Percentiles rank a stretch among this genome's conserved stretches.
phyloP scores from a whole-genome alignment of 1,140 invertebrate genomes.

The Heterodera carotae region DNA sequence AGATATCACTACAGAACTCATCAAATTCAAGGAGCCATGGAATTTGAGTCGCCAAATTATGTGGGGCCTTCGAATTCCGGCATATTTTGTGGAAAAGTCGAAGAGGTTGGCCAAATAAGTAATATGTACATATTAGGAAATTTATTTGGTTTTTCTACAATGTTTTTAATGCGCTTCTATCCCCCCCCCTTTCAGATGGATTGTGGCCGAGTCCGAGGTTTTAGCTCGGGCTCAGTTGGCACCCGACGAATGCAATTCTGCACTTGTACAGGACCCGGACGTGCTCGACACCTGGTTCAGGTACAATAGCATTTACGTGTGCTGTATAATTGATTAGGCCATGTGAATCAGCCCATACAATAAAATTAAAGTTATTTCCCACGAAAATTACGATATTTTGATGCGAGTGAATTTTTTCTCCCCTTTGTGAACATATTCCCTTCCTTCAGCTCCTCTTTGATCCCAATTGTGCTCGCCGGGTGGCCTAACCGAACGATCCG shows the following conservation, averaged over 20 bases:
- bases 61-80: conserved; percentile 99
- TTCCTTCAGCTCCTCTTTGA: conserved; percentile 81
- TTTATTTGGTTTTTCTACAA: not conserved
- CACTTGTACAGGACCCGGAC: conserved; percentile 76
- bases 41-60: conserved; percentile 79
- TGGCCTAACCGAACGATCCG: conserved; percentile 78
- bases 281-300: conserved; percentile 97
- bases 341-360: no score
- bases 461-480: conserved; percentile 96
- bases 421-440: not conserved
- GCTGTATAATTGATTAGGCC: no score
- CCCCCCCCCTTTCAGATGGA: conserved; percentile 32
- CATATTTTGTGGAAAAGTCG: conserved; percentile 72
- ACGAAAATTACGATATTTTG: no score
- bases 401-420: not conserved
- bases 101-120: conserved; percentile 17
- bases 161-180: not conserved
- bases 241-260: not conserved
- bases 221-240: conserved; percentile 36
- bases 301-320: not conserved
- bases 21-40: conserved; percentile 78
- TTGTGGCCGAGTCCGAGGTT: conserved; percentile 36
- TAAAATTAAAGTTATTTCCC: no score
- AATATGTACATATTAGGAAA: not conserved
- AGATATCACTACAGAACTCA: conserved; percentile 82